Evolutionary conservation across 2,113 vertebrate genomes (phyloP).

Genomic region (Atherinomorus stipes): DNA sequence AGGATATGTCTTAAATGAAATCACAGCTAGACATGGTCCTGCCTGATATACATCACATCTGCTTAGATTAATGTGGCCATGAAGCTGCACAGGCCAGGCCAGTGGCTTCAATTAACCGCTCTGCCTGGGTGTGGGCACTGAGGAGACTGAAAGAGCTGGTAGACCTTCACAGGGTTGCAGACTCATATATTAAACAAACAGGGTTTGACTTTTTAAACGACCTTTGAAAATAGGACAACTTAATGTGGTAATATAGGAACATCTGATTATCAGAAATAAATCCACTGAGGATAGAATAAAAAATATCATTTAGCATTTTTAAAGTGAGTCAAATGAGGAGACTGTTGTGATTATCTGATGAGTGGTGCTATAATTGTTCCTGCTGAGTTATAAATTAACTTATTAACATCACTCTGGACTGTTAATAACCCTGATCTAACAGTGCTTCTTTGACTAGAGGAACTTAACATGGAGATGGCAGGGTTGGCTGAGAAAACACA

Average conservation of each 20-base stretch:
- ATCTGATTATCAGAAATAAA: conserved; percentile 56
- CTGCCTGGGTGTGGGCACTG: conserved; percentile 29
- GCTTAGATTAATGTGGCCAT: conserved; percentile 53
- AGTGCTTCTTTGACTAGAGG: conserved; percentile 41
- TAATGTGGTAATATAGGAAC: conserved; percentile 58
- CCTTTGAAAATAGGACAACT: conserved; percentile 2
- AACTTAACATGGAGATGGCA: conserved; percentile 54
- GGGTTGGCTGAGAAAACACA: conserved; percentile 58
- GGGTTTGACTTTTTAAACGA: background rate
- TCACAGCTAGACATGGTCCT: conserved; percentile 29
- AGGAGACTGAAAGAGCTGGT: conserved; percentile 5
- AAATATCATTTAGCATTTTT: conserved; percentile 30
- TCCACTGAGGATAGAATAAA: conserved; percentile 55
- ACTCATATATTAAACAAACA: background rate
- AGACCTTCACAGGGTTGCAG: background rate
- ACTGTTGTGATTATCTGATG: conserved; percentile 26
- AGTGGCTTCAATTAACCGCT: conserved; percentile 35
- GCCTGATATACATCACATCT: conserved; percentile 60
- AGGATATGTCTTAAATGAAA: conserved; percentile 50
- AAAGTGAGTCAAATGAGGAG: conserved; percentile 42
- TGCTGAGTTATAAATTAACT: conserved; percentile 25
- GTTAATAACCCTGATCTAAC: conserved; percentile 43
- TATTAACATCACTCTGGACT: conserved; percentile 26
- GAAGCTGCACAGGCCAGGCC: conserved; percentile 58
- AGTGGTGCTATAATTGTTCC: conserved; percentile 22